Evolutionary conservation across 1,140 invertebrate genomes (phyloP).

Genomic region (Lepidurus apus): DNA sequence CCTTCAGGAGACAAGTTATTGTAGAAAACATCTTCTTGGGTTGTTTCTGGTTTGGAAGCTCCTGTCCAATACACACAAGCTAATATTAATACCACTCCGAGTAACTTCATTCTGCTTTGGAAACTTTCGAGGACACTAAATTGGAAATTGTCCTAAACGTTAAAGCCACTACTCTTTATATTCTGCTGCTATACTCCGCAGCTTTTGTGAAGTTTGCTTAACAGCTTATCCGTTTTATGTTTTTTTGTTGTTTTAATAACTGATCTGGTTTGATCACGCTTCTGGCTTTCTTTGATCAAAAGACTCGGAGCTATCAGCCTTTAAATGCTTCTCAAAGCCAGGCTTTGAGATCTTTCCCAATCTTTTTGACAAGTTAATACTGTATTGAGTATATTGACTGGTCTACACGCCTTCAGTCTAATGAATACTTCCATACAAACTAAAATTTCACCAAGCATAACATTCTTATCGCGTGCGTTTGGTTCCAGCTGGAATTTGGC

Average conservation of each 20-base stretch:
- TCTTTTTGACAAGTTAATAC: not conserved
- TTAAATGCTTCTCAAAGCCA: conserved; percentile 5
- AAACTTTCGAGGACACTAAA: not conserved
- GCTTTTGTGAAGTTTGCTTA: not conserved
- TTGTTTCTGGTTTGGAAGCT: not conserved
- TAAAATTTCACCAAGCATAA: not conserved
- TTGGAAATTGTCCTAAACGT: not conserved
- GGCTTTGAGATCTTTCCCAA: not conserved
- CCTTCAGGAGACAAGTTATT: not conserved
- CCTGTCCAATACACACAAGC: not conserved
- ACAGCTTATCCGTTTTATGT: no score
- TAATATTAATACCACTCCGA: not conserved
- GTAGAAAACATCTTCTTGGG: not conserved
- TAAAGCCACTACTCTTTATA: not conserved
- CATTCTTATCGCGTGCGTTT: not conserved
- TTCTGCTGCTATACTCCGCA: not conserved
- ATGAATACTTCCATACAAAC: not conserved
- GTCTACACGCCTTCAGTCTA: not conserved
- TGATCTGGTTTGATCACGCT: no score
- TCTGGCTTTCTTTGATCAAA: not conserved
- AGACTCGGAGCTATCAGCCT: not conserved
- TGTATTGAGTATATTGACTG: not conserved
- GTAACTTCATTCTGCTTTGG: not conserved
- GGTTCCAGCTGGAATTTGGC: not conserved
- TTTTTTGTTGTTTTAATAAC: no score